Percentiles rank a stretch among this genome's conserved stretches.
phyloP scores from a whole-genome alignment of 2,888 invertebrate genomes.

The Dicyrtomina minuta region DNA sequence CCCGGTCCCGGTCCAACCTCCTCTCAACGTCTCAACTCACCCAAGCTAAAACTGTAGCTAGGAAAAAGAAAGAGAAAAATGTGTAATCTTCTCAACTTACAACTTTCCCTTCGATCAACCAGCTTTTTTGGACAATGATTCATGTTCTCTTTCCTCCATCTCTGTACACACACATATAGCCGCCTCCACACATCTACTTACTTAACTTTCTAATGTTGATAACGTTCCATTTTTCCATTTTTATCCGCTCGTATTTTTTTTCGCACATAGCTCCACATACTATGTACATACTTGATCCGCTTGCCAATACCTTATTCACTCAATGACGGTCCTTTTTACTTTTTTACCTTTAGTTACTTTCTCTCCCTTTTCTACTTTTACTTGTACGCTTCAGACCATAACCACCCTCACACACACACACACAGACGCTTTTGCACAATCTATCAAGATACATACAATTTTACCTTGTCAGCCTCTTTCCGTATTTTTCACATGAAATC shows the following conservation, averaged over 20 bases:
- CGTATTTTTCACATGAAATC: neutral
- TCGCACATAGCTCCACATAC: too few species aligned
- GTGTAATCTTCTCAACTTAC: conserved; percentile 11
- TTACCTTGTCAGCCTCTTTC: neutral
- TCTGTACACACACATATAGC: neutral
- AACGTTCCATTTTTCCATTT: neutral
- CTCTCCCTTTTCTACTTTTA: too few species aligned
- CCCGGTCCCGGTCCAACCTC: too few species aligned
- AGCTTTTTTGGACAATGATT: conserved; percentile 13
- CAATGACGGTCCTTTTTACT: too few species aligned
- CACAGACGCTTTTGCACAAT: neutral
- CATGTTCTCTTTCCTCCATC: neutral
- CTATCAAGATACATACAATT: neutral
- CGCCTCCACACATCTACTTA: neutral
- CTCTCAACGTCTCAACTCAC: neutral
- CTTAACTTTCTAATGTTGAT: neutral
- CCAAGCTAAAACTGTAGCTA: too few species aligned
- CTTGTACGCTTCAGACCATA: too few species aligned
- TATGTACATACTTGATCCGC: too few species aligned
- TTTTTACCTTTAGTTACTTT: too few species aligned
- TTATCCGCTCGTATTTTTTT: neutral
- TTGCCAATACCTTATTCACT: too few species aligned
- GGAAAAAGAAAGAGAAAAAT: conserved; percentile 8
- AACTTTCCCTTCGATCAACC: conserved; percentile 6
- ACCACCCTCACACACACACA: too few species aligned